These are phyloP conservation scores for Ceraclea dissimilis DNA, from an alignment of 2,888 invertebrate species.

Conservation along the genomic window DNA sequence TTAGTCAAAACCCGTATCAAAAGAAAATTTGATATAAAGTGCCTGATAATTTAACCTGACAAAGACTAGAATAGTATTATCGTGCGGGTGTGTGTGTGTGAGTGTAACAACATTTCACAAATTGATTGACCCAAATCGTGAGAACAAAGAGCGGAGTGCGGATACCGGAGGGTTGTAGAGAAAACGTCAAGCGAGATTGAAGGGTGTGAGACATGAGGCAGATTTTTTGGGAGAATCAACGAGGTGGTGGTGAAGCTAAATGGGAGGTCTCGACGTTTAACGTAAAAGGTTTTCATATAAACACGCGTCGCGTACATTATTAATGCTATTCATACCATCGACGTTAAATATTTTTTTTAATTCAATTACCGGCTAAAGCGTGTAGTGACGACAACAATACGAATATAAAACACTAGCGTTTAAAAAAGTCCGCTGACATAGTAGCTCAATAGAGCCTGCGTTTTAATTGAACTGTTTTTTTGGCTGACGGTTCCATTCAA, in stretches of 20 bases:
- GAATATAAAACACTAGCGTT: no score
- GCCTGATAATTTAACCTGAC: neutral
- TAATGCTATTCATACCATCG: neutral
- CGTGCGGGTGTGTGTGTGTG: neutral
- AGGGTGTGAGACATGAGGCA: slow-evolving; percentile 1
- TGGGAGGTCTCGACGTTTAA: slow-evolving; percentile 1
- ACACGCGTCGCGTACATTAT: slow-evolving; percentile 9
- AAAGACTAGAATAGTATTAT: neutral
- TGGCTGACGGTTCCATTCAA: no score
- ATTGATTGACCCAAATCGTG: slow-evolving; percentile 27
- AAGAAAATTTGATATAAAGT: no score
- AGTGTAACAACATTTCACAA: slow-evolving; percentile 20
- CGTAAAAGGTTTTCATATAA: slow-evolving; percentile 13
- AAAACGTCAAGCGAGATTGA: neutral
- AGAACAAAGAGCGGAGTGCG: slow-evolving; percentile 23
- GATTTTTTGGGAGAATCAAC: neutral
- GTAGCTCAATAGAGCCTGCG: no score
- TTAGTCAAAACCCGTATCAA: no score
- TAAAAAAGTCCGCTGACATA: no score
- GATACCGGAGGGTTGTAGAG: slow-evolving; percentile 4
- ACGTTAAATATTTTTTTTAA: no score
- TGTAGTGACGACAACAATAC: no score
- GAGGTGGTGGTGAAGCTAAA: slow-evolving; percentile 4
- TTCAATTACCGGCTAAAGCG: no score
- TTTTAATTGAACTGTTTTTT: no score